A percentile compares a stretch with the other conserved stretches of the same genome.
These are phyloP conservation scores for Patiria miniata DNA, from an alignment of 35 echinoderm and acorn worm genomes.

Conservation along the genomic window DNA sequence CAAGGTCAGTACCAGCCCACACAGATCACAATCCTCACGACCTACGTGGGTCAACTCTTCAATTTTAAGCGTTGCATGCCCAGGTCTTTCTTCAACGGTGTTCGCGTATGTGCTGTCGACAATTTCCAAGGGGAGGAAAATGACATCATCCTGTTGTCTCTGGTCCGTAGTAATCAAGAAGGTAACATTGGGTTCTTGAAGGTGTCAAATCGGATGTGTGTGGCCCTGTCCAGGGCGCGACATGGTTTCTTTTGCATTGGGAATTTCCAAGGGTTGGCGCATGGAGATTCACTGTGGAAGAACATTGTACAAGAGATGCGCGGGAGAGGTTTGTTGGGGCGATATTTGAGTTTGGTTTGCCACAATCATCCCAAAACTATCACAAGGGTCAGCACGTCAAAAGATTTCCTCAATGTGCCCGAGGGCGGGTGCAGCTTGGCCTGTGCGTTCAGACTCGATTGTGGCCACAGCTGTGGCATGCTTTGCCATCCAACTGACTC, in stretches of 20 bases:
- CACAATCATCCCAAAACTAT: slow-evolving; percentile 69
- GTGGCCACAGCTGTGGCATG: slow-evolving; percentile 78
- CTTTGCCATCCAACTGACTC: slow-evolving; percentile 74
- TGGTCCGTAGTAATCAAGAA: slow-evolving; percentile 79
- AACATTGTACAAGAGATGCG: slow-evolving; percentile 48
- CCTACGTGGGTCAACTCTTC: slow-evolving; percentile 74
- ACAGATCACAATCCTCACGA: slow-evolving; percentile 80
- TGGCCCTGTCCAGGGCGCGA: slow-evolving; percentile 55
- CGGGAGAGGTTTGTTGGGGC: slow-evolving; percentile 35
- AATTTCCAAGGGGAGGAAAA: slow-evolving; percentile 96
- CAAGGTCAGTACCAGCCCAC: slow-evolving; percentile 60
- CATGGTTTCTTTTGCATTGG: slow-evolving; percentile 70
- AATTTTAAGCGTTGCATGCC: slow-evolving; percentile 61
- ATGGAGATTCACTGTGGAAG: slow-evolving; percentile 57
- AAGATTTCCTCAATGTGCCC: slow-evolving; percentile 71
- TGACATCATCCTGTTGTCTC: slow-evolving; percentile 85
- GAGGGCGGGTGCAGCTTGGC: slow-evolving; percentile 84
- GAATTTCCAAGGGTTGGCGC: slow-evolving; percentile 65
- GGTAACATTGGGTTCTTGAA: slow-evolving; percentile 77
- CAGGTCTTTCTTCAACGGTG: slow-evolving; percentile 41
- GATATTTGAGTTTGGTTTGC: slow-evolving; percentile 53
- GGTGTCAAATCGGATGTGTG: slow-evolving; percentile 65
- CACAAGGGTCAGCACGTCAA: slow-evolving; percentile 23
- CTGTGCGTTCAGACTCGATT: slow-evolving; percentile 61
- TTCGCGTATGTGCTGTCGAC: slow-evolving; percentile 74